Evolutionary conservation across 2,797 vertebrate genomes (phyloP).

Genomic region (Cichlasoma orientale): DNA sequence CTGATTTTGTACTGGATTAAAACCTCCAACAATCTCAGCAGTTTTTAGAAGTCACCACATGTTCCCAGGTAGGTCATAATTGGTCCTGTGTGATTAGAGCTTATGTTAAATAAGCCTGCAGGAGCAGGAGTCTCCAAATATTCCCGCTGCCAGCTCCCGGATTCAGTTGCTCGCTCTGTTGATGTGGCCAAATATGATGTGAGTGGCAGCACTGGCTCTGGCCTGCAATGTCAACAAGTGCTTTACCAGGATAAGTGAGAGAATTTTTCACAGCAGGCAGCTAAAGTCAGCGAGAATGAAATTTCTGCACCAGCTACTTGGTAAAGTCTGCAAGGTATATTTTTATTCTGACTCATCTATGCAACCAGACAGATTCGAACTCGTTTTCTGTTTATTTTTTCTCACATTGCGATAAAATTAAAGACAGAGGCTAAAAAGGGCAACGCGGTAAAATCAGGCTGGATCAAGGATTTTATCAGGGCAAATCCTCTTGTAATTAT

Average conservation of each 20-base stretch:
- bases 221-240: conserved; percentile 47
- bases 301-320: not conserved
- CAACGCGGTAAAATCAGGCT: not conserved
- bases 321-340: no score
- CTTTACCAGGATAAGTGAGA: conserved; percentile 40
- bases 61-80: conserved; percentile 51
- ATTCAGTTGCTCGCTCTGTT: conserved; percentile 15
- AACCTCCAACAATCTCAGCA: conserved; percentile 24
- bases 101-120: conserved; percentile 40
- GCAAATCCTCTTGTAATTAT: conserved; percentile 23
- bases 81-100: conserved; percentile 48
- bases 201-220: conserved; percentile 24
- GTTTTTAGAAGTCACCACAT: conserved; percentile 41
- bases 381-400: not conserved
- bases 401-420: not conserved
- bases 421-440: not conserved
- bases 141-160: conserved; percentile 31
- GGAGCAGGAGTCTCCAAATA: conserved; percentile 36
- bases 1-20: conserved; percentile 43
- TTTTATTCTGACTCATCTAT: conserved; percentile 9
- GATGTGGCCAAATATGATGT: conserved; percentile 35
- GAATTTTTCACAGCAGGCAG: conserved; percentile 31
- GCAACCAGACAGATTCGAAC: not conserved
- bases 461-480: not conserved
- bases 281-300: conserved; percentile 4